A percentile compares a stretch with the other conserved stretches of the same genome.
phyloP scores from a whole-genome alignment of 2,113 vertebrate genomes.

The Crotalus helleri region DNA sequence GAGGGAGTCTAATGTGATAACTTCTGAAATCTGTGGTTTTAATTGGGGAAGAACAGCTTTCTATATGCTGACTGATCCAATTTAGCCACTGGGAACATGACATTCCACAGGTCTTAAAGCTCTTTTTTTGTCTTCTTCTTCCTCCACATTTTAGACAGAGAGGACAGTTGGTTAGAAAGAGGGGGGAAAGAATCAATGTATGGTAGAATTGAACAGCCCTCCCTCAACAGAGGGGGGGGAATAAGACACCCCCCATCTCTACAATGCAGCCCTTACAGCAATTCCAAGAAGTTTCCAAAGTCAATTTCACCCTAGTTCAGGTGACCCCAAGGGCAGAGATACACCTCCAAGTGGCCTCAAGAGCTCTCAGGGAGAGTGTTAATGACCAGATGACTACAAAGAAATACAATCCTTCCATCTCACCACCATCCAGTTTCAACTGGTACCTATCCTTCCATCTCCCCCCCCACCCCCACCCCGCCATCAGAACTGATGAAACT shows the following conservation, averaged over 20 bases:
- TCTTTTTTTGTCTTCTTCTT: not conserved
- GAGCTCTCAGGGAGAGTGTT: too few relatives aligned
- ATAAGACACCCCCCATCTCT: not conserved
- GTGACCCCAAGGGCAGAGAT: too few relatives aligned
- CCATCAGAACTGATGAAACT: too few relatives aligned
- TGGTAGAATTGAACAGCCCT: too few relatives aligned
- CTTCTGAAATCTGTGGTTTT: rapidly evolving
- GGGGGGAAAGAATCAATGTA: not conserved
- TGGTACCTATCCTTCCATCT: too few relatives aligned
- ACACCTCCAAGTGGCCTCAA: too few relatives aligned
- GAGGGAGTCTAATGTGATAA: not conserved
- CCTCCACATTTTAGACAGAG: not conserved
- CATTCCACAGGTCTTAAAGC: not conserved
- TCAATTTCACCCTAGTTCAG: not conserved
- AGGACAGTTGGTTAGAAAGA: not conserved
- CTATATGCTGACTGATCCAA: not conserved
- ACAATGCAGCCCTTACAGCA: not conserved
- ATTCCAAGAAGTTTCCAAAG: not conserved
- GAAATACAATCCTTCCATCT: too few relatives aligned
- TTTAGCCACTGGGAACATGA: not conserved
- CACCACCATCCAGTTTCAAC: too few relatives aligned
- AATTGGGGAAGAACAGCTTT: rapidly evolving
- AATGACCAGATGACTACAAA: too few relatives aligned
- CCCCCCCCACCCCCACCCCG: too few relatives aligned
- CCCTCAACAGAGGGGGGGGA: too few relatives aligned